Percentiles rank a stretch among this genome's conserved stretches.
These are phyloP conservation scores for Tragelaphus eurycerus DNA, from an alignment of 2,797 vertebrate genomes.

Conservation along the genomic window DNA sequence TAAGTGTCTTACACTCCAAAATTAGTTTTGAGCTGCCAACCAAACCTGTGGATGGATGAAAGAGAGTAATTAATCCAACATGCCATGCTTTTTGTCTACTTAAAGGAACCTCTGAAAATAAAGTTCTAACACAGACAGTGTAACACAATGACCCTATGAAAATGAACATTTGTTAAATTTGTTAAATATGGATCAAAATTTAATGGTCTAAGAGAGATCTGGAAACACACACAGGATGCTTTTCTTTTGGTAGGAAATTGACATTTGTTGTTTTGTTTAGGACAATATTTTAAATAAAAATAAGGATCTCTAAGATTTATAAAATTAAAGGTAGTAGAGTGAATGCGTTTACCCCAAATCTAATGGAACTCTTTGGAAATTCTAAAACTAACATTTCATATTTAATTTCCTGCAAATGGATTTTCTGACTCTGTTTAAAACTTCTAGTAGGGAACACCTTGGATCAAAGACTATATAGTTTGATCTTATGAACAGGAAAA, in stretches of 20 bases:
- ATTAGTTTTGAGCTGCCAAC: conserved; percentile 65
- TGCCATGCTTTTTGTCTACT: conserved; percentile 73
- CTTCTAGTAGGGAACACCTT: neutral
- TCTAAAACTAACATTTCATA: neutral
- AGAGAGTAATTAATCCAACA: conserved; percentile 76
- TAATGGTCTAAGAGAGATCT: conserved; percentile 72
- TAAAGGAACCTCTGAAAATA: conserved; percentile 78
- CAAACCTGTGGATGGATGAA: conserved; percentile 62
- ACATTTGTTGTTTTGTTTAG: neutral
- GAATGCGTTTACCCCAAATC: neutral
- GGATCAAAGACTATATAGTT: neutral
- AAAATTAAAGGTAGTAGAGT: neutral
- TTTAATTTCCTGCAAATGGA: neutral
- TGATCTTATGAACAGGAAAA: neutral
- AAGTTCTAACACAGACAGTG: conserved; percentile 84
- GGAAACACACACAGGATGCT: conserved; percentile 75
- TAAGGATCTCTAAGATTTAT: neutral
- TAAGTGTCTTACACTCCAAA: conserved; percentile 57
- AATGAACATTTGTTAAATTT: conserved; percentile 77
- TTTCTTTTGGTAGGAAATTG: neutral
- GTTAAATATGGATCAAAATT: conserved; percentile 82
- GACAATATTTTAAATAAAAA: neutral
- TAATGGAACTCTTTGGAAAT: neutral
- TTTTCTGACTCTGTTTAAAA: neutral
- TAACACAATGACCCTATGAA: conserved; percentile 84